Conservation (phyloP, 2,113 vertebrate species). For the Cyrtonyx montezumae region DNA sequence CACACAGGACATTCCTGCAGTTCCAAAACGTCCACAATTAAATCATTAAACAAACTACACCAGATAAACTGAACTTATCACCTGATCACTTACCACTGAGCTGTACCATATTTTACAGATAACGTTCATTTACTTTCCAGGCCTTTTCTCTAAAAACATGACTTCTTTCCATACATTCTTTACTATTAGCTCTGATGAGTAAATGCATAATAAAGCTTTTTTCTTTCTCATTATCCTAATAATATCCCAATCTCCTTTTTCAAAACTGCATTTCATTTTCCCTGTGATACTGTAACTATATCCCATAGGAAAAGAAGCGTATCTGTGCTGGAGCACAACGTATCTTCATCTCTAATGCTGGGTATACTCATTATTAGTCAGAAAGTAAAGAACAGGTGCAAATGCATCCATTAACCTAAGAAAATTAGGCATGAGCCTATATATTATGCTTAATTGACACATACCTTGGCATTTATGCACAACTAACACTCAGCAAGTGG, state of each 20-base stretch:
- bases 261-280: neutral
- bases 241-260: neutral
- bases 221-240: neutral
- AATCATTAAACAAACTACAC: neutral
- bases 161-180: neutral
- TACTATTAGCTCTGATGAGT: neutral
- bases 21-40: neutral
- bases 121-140: neutral
- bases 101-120: neutral
- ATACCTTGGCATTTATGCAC: neutral
- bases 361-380: neutral
- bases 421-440: neutral
- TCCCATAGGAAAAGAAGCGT: neutral
- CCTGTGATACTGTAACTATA: neutral
- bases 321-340: neutral
- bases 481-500: neutral
- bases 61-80: neutral
- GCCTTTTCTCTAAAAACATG: neutral
- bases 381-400: neutral
- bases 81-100: neutral
- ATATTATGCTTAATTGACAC: neutral
- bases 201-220: neutral
- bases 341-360: neutral
- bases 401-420: neutral
- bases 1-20: neutral